These are phyloP conservation scores for Ascaphus truei DNA, from an alignment of 2,113 vertebrate species.

Conservation along the genomic window DNA sequence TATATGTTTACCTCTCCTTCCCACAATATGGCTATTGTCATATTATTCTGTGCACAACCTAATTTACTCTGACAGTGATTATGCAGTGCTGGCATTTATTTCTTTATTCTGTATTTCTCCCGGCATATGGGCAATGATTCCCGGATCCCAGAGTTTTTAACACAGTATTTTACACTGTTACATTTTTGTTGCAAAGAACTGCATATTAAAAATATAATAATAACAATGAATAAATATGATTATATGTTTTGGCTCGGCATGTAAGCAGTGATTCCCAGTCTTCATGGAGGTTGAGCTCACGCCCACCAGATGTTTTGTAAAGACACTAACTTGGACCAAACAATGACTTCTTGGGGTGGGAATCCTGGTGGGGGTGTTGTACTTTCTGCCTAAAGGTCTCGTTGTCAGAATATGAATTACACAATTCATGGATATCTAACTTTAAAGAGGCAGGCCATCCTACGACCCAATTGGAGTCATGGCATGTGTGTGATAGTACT, in stretches of 20 bases:
- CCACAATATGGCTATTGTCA: no score
- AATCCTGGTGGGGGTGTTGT: neutral
- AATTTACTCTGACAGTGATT: no score
- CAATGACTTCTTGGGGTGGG: neutral
- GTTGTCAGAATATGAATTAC: neutral
- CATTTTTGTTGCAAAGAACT: neutral
- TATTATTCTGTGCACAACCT: no score
- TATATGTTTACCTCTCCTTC: no score
- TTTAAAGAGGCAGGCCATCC: neutral
- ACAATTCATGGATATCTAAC: neutral
- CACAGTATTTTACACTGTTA: neutral
- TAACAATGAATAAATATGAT: slow-evolving; percentile 2
- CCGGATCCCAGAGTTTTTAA: neutral
- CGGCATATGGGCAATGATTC: neutral
- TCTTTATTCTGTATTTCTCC: no score
- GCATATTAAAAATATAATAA: neutral
- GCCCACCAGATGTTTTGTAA: slow-evolving; percentile 14
- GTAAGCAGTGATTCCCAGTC: neutral
- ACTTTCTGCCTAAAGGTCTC: neutral
- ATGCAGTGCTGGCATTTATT: no score
- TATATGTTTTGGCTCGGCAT: neutral
- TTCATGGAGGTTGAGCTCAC: neutral
- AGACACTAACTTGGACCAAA: neutral
- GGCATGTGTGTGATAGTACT: no score
- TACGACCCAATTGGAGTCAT: no score